Conservation (phyloP, 2,888 invertebrate species). For the Sepioteuthis lessoniana region DNA sequence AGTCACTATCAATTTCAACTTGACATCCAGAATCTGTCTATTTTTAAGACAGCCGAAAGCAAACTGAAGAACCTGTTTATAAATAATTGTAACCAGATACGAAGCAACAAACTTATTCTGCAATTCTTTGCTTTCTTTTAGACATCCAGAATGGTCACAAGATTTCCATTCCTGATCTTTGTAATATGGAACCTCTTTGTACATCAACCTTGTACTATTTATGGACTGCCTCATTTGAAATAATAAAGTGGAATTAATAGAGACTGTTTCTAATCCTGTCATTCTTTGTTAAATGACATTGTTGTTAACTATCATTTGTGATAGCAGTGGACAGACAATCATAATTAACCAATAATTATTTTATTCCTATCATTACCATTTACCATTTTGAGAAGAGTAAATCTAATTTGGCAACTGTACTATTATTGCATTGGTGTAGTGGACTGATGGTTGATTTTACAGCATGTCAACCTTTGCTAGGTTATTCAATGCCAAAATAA, state of each 20-base stretch:
- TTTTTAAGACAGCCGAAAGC: not conserved
- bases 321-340: not conserved
- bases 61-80: slow-evolving; percentile 3
- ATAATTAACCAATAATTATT: not conserved
- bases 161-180: not conserved
- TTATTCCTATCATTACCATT: not conserved
- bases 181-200: not conserved
- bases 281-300: not conserved
- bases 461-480: too few relatives aligned
- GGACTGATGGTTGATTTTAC: too few relatives aligned
- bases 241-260: not conserved
- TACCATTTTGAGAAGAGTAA: not conserved
- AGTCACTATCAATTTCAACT: not conserved
- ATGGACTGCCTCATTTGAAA: not conserved
- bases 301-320: not conserved
- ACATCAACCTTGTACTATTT: not conserved
- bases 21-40: not conserved
- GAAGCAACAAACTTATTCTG: not conserved
- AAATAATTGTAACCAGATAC: not conserved
- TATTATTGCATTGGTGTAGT: too few relatives aligned
- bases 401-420: too few relatives aligned
- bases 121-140: not conserved
- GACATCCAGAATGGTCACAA: not conserved
- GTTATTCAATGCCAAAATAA: too few relatives aligned
- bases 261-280: not conserved